Evolutionary conservation across 2,888 invertebrate genomes (phyloP), one percentile per base, ranked within the genome.

Genomic region (Deilephila porcellus): DNA sequence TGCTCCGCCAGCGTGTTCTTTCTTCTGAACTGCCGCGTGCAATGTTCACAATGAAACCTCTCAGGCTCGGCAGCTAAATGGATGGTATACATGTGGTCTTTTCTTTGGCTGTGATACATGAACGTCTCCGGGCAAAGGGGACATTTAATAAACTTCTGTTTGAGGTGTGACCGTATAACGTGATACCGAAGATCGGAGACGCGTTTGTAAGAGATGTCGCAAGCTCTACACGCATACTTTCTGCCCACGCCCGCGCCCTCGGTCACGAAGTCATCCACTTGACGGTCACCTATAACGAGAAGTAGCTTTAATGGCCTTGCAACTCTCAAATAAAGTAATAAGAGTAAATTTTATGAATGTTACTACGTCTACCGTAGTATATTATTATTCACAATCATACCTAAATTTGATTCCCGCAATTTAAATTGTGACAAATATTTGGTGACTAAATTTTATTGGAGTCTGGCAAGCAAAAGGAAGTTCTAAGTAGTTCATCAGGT

Each of bases 41-140:
- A 85, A 17, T 74, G 11, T 0, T 29, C 80, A 45, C 84, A 84
- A 2, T 56, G n/a, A 11, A 78, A 83, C 29, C 74, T 77, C 0
- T 80, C 76, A 0, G 80, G 80, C 60, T 64, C 74, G 1, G 64
- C 37, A 78, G 25, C 7, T 3, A 29, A 19, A 45, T 73, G 73
- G 7, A 32, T 53, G 6, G 19, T 62, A 20, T 56, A 56, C 60
- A 71, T 63, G 63, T 73, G 73, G 0, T 63, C 29, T 71, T 81
- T 82, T 53, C 83, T 77, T 60, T 83, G 82, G 11, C 78, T 78
- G 75, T 83, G 81, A 59, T 84, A 84, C 83, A 82, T 84, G 63
- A 84, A 84, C 4, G 74, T 79, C 63, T 83, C 80, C 0, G 79
- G 37, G 72, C 84, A 85, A 8, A 79, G 72, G 2, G 72, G 71